A percentile compares a stretch with the other conserved stretches of the same genome.
These are phyloP conservation scores for Spea bombifrons DNA, from an alignment of 2,113 vertebrate species.

Conservation along the genomic window DNA sequence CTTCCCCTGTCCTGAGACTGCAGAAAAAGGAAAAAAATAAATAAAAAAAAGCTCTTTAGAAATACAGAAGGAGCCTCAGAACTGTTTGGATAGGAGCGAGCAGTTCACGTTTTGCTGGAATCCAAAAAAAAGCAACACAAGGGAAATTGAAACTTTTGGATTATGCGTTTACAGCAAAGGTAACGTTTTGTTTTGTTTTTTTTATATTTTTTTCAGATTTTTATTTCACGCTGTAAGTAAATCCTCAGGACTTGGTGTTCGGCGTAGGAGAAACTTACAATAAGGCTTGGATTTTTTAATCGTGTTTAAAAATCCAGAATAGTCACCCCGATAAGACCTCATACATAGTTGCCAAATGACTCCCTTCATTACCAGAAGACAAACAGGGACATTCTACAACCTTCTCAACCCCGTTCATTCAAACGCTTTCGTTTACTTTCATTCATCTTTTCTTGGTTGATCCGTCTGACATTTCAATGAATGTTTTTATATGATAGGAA, in stretches of 20 bases:
- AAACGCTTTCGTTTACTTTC: too few relatives aligned
- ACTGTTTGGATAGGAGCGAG: slow-evolving; percentile 5
- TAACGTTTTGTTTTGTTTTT: not conserved
- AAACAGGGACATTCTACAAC: not conserved
- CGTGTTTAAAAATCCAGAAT: too few relatives aligned
- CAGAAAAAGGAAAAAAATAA: not conserved
- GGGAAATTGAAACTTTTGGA: not conserved
- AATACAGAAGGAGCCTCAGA: not conserved
- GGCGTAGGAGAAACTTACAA: not conserved
- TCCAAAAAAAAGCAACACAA: not conserved
- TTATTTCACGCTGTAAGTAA: too few relatives aligned
- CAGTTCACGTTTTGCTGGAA: not conserved
- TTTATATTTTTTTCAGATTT: not conserved
- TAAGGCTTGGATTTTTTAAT: not conserved
- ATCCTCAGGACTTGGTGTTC: not conserved
- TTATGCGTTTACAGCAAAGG: slow-evolving; percentile 39
- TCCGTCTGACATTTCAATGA: too few relatives aligned
- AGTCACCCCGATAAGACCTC: too few relatives aligned
- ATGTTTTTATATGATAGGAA: too few relatives aligned
- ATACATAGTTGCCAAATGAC: not conserved
- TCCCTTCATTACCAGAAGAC: not conserved
- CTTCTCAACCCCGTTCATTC: not conserved
- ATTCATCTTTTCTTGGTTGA: too few relatives aligned
- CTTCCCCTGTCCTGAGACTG: not conserved
- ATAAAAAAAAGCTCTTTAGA: not conserved